phyloP scores from a whole-genome alignment of 2,113 vertebrate species.

The Malurus cyaneus region DNA sequence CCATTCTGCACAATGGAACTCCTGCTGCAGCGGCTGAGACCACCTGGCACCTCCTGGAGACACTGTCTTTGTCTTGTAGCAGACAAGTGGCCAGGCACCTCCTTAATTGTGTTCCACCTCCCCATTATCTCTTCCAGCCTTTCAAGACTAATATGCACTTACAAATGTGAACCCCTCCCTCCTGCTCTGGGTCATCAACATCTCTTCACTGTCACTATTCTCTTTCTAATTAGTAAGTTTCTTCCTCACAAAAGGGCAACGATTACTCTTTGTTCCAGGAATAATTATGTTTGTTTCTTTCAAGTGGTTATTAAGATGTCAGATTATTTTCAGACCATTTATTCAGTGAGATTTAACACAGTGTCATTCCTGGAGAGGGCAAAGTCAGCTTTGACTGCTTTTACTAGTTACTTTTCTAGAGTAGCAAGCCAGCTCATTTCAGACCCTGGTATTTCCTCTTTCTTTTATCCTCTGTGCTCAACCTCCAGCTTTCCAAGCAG shows the following conservation, averaged over 20 bases:
- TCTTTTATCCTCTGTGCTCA: neutral
- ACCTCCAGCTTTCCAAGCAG: neutral
- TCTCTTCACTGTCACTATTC: neutral
- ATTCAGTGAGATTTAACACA: constrained; percentile 37
- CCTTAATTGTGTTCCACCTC: neutral
- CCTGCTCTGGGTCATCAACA: neutral
- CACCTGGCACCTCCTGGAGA: neutral
- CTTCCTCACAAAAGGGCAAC: neutral
- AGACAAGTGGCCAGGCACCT: neutral
- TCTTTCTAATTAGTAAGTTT: neutral
- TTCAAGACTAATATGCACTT: neutral
- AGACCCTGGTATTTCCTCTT: neutral
- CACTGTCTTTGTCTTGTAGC: neutral
- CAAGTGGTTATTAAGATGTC: constrained; percentile 24
- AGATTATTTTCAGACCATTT: constrained; percentile 37
- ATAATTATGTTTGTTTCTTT: constrained; percentile 13
- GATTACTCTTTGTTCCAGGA: neutral
- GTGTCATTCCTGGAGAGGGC: neutral
- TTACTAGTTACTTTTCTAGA: neutral
- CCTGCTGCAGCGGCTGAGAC: neutral
- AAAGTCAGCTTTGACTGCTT: neutral
- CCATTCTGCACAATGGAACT: neutral
- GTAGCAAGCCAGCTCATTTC: neutral
- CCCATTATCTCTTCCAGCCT: neutral
- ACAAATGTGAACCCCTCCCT: neutral